Evolutionary conservation across 2,113 vertebrate species (phyloP).

Genomic region (Salvelinus namaycush): DNA sequence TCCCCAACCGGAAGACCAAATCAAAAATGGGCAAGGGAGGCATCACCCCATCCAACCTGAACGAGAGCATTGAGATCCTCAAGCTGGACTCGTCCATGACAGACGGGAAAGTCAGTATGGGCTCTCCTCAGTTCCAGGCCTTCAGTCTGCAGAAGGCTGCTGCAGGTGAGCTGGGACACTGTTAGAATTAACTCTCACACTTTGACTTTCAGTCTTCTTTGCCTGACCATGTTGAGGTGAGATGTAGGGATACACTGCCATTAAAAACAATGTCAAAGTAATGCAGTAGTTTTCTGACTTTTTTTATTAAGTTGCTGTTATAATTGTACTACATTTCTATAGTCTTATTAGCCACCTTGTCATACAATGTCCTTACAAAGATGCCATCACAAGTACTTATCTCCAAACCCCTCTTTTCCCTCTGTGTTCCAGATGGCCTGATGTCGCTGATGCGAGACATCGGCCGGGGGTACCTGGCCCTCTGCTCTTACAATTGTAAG

Average conservation of each 20-base stretch:
- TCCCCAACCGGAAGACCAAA: slow-evolving; percentile 97
- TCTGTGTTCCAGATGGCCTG: slow-evolving; percentile 85
- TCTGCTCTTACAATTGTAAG: slow-evolving; percentile 96
- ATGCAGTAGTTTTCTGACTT: too few relatives aligned
- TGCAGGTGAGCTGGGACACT: slow-evolving; percentile 77
- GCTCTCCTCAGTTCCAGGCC: slow-evolving; percentile 88
- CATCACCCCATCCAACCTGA: slow-evolving; percentile 89
- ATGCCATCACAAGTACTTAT: too few relatives aligned
- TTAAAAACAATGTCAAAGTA: too few relatives aligned
- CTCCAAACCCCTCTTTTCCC: background rate
- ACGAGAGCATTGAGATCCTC: slow-evolving; percentile 94
- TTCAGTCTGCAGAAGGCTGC: slow-evolving; percentile 90
- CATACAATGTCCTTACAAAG: too few relatives aligned
- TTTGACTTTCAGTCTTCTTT: too few relatives aligned
- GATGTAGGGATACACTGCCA: too few relatives aligned
- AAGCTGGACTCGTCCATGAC: slow-evolving; percentile 89
- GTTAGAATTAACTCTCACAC: too few relatives aligned
- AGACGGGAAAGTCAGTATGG: slow-evolving; percentile 85
- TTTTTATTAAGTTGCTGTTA: too few relatives aligned
- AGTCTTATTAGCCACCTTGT: too few relatives aligned
- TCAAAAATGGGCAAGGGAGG: slow-evolving; percentile 93
- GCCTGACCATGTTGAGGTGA: too few relatives aligned
- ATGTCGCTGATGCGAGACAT: slow-evolving; percentile 95
- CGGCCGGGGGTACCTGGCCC: slow-evolving; percentile 92
- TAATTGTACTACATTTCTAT: too few relatives aligned